Percentiles rank a stretch among this genome's conserved stretches.
Evolutionary conservation across 2,113 vertebrate species (phyloP).

Genomic region (Euleptes europaea): DNA sequence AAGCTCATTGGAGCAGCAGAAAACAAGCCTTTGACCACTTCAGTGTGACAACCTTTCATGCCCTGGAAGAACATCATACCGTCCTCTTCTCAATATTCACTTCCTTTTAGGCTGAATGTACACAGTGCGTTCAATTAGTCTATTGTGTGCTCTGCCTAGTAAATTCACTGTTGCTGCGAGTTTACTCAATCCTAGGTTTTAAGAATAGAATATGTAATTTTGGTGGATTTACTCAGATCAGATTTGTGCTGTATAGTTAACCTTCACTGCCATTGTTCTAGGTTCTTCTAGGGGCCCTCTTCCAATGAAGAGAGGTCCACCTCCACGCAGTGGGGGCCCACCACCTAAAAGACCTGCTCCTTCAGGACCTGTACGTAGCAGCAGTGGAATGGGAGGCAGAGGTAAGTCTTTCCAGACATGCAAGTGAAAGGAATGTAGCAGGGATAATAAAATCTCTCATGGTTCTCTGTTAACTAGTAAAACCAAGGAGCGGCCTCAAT

Average conservation of each 20-base stretch:
- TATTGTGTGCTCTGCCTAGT: not conserved
- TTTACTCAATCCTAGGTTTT: not conserved
- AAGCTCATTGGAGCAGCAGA: too few relatives aligned
- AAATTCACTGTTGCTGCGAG: not conserved
- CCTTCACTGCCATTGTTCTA: constrained; percentile 44
- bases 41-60: too few relatives aligned
- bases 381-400: constrained; percentile 85
- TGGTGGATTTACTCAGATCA: not conserved
- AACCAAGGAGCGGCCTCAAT: not conserved
- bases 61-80: too few relatives aligned
- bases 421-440: not conserved
- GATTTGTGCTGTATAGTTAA: not conserved
- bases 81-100: too few relatives aligned
- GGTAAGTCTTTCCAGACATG: constrained; percentile 68
- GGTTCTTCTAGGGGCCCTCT: constrained; percentile 94
- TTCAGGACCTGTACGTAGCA: constrained; percentile 89
- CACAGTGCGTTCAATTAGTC: too few relatives aligned
- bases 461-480: not conserved
- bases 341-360: constrained; percentile 91
- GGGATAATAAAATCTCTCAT: fast-evolving
- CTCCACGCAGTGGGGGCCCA: constrained; percentile 91
- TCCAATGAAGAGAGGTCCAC: constrained; percentile 93
- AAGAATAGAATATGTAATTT: not conserved
- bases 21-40: too few relatives aligned
- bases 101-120: too few relatives aligned